Base-by-base conservation (phyloP, 2,888 invertebrate genomes). In the Trichacis sp. region DNA sequence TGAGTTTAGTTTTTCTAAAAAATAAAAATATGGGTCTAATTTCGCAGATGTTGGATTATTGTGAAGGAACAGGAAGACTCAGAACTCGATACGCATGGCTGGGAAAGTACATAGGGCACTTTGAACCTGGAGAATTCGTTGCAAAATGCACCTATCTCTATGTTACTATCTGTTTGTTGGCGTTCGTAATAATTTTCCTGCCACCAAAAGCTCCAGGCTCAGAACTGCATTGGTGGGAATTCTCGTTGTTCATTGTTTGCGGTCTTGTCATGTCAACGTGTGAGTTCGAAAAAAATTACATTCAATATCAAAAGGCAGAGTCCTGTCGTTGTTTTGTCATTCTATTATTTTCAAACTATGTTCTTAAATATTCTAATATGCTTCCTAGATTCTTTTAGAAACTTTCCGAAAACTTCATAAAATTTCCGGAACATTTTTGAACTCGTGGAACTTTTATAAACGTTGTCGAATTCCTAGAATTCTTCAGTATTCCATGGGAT, bases 31-130 rank as follows among this genome's bases (percentile, higher is more conserved):
- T n/a, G n/a, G n/a, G n/a, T n/a, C n/a, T n/a, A n/a, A n/a, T n/a
- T n/a, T n/a, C n/a, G n/a, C 79, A 86, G 79, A 78, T 85, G 48
- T 74, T 85, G 53, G 85, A 85, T 18, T 57, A 72, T 30, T 71
- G 69, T 45, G 85, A 85, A 45, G 84, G 72, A 15, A 40, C 15
- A 5, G 40, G 40, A 40, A 12, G 40, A 12, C 15, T 40, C n/a
- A 36, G 92, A 56, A 86, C 91, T 0, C 88, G 90, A 68, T 93
- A 92, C 74, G 88, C 90, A 15, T 92, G 93, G 90, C 77, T 96
- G 59, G 91, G 91, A 62, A 90, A 92, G 0, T 76, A 92, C 4
- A 56, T 17, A 19, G 20, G 20, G 9, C 20, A 45, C 18, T 74
- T 92, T 5, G 90, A 91, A 29, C 92, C 94, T 0, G 95, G 95